phyloP scores from a whole-genome alignment of 2,797 vertebrate species.

The Siniperca obscura region DNA sequence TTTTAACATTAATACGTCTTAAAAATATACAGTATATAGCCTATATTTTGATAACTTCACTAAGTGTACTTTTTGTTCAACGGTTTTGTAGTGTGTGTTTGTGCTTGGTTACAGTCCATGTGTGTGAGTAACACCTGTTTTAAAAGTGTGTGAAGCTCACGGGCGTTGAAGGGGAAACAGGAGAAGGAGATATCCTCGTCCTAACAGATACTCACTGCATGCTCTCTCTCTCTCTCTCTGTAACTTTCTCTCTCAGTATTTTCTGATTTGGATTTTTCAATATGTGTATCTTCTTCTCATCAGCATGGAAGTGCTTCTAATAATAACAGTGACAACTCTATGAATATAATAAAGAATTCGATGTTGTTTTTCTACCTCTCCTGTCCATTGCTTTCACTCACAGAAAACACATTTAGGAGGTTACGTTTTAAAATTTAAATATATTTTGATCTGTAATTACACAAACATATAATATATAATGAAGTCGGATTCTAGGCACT shows the following conservation, averaged over 20 bases:
- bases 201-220: constrained; percentile 80
- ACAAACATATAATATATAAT: too few relatives aligned
- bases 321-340: constrained; percentile 70
- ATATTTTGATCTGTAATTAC: too few relatives aligned
- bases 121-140: constrained; percentile 56
- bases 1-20: constrained; percentile 67
- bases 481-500: too few relatives aligned
- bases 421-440: neutral
- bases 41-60: constrained; percentile 86
- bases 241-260: constrained; percentile 62
- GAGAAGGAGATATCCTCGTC: constrained; percentile 57
- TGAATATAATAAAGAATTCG: constrained; percentile 85
- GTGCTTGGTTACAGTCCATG: constrained; percentile 39
- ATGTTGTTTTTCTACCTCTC: constrained; percentile 80
- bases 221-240: constrained; percentile 65
- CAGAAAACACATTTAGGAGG: neutral
- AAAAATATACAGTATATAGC: constrained; percentile 68
- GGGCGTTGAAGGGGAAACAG: constrained; percentile 49
- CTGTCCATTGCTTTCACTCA: constrained; percentile 34
- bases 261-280: constrained; percentile 58
- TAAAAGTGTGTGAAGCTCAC: constrained; percentile 29
- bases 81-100: constrained; percentile 66
- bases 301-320: constrained; percentile 84
- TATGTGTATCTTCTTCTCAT: constrained; percentile 76
- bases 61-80: constrained; percentile 81